Evolutionary conservation across 2,113 vertebrate genomes (phyloP).

Genomic region (Pogonocichla stellata): DNA sequence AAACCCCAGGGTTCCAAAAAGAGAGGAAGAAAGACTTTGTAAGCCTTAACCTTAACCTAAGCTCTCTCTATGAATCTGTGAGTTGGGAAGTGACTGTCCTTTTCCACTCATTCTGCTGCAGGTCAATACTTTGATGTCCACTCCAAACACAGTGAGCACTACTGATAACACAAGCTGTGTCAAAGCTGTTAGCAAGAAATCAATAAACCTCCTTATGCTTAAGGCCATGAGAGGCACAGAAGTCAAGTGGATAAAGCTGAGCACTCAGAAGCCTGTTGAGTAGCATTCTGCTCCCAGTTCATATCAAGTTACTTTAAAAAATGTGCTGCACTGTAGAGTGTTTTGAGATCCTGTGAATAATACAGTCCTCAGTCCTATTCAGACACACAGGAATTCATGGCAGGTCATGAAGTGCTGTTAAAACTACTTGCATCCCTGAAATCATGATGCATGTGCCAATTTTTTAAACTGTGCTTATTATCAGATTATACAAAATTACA

Average conservation of each 20-base stretch:
- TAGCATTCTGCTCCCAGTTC: neutral
- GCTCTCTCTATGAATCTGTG: neutral
- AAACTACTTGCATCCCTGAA: neutral
- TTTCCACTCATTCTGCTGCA: neutral
- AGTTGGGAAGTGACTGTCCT: neutral
- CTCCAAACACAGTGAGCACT: neutral
- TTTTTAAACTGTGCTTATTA: constrained; percentile 35
- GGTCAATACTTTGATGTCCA: neutral
- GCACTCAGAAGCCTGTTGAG: neutral
- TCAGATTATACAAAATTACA: constrained; percentile 60
- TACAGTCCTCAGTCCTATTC: neutral
- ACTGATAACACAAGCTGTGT: neutral
- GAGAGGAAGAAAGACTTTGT: neutral
- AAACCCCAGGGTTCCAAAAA: neutral
- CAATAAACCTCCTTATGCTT: neutral
- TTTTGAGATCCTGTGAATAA: constrained; percentile 1
- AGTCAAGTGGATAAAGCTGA: neutral
- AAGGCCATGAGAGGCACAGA: neutral
- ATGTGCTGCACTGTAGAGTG: neutral
- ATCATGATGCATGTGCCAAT: neutral
- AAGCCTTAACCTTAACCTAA: neutral
- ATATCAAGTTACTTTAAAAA: constrained; percentile 15
- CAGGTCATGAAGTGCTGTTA: neutral
- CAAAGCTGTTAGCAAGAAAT: neutral
- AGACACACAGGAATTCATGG: constrained; percentile 16